These are phyloP conservation scores for Podarcis siculus DNA, from an alignment of 2,797 vertebrate species.

Conservation along the genomic window DNA sequence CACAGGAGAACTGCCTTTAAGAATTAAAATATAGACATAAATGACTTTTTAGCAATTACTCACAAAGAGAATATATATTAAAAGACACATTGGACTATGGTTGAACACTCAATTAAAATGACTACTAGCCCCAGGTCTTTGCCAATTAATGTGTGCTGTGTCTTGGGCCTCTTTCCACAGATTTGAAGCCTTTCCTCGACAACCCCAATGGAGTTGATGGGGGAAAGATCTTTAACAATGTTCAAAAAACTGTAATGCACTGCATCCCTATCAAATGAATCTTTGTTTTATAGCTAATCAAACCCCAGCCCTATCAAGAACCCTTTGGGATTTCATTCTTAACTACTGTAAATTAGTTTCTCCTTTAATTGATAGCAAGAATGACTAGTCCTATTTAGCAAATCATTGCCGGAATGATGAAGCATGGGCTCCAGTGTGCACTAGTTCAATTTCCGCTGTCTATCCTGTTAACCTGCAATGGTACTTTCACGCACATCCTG, in stretches of 20 bases:
- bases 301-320: constrained; percentile 7
- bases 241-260: background rate
- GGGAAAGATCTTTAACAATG: rapidly evolving
- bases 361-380: constrained; percentile 62
- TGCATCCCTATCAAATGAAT: constrained; percentile 16
- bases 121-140: background rate
- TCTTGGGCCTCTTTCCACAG: background rate
- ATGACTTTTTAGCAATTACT: background rate
- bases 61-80: background rate
- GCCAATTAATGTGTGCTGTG: background rate
- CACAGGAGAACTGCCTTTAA: background rate
- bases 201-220: background rate
- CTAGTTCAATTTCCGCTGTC: constrained; percentile 19
- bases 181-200: background rate
- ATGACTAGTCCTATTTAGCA: constrained; percentile 55
- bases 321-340: constrained; percentile 1
- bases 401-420: constrained; percentile 60
- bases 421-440: constrained; percentile 47
- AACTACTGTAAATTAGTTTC: constrained; percentile 24
- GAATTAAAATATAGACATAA: background rate
- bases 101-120: background rate
- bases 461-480: constrained; percentile 27
- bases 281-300: constrained; percentile 24
- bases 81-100: background rate
- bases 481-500: constrained; percentile 54